phyloP scores from a whole-genome alignment of 2,113 vertebrate species.

The Chelonoidis abingdonii region DNA sequence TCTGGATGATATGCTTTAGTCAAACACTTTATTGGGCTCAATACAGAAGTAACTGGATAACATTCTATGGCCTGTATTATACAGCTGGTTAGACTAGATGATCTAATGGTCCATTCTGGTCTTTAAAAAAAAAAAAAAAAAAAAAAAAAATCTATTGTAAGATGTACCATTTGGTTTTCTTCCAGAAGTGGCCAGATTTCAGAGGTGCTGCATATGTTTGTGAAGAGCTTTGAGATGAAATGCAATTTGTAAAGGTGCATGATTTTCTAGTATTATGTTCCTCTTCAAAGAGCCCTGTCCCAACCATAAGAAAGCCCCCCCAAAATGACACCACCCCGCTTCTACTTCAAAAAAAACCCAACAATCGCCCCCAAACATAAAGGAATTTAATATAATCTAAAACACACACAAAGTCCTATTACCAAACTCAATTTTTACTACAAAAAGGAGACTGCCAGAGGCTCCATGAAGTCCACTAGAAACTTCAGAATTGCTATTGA shows the following conservation, averaged over 20 bases:
- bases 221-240: background rate
- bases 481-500: too few relatives aligned
- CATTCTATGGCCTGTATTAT: background rate
- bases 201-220: background rate
- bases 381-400: too few relatives aligned
- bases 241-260: background rate
- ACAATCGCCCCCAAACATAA: too few relatives aligned
- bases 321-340: too few relatives aligned
- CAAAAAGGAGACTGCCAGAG: too few relatives aligned
- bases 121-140: accelerated
- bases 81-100: background rate
- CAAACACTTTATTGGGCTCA: background rate
- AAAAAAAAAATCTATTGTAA: background rate
- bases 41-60: background rate
- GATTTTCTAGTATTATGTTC: background rate
- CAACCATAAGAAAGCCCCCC: too few relatives aligned
- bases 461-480: too few relatives aligned
- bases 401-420: too few relatives aligned
- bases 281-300: background rate
- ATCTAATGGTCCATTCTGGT: background rate
- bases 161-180: background rate
- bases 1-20: too few relatives aligned
- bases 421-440: too few relatives aligned
- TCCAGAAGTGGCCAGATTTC: background rate
- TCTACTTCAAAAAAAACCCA: too few relatives aligned